phyloP scores from a whole-genome alignment of 37 sponge, comb jelly and placozoan species.

The Theonella swinhoei region DNA sequence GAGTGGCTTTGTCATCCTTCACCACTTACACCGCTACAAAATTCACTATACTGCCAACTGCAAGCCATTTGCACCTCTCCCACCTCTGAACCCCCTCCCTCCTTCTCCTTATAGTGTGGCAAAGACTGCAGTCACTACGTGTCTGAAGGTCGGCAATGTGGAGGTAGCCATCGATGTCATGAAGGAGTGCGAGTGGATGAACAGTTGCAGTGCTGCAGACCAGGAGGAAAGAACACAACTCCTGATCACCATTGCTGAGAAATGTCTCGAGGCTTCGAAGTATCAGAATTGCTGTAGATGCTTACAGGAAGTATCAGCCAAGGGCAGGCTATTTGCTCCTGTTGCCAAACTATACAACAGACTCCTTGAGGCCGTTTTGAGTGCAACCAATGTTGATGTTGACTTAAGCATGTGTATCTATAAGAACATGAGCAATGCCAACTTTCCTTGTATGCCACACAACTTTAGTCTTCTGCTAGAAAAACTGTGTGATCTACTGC shows the following conservation, averaged over 20 bases:
- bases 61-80: slow-evolving; percentile 24
- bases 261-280: background rate
- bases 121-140: slow-evolving; percentile 18
- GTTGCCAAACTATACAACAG: slow-evolving; percentile 37
- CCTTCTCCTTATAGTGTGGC: slow-evolving; percentile 29
- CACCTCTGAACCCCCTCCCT: slow-evolving; percentile 21
- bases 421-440: slow-evolving; percentile 1
- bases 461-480: slow-evolving; percentile 20
- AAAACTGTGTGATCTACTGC: background rate
- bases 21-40: slow-evolving; percentile 27
- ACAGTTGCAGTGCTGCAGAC: background rate
- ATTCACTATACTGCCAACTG: slow-evolving; percentile 24
- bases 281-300: slow-evolving; percentile 14
- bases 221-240: slow-evolving; percentile 9
- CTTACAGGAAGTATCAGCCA: background rate
- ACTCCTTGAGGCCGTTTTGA: slow-evolving; percentile 12
- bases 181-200: slow-evolving; percentile 29
- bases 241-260: slow-evolving; percentile 3
- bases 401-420: background rate
- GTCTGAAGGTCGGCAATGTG: slow-evolving; percentile 12
- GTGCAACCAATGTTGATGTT: background rate
- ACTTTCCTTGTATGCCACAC: slow-evolving; percentile 29
- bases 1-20: slow-evolving; percentile 45
- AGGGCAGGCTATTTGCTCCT: background rate
- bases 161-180: slow-evolving; percentile 30